Base-by-base conservation (phyloP, 2,113 vertebrate genomes). In the Casuarius casuarius region DNA sequence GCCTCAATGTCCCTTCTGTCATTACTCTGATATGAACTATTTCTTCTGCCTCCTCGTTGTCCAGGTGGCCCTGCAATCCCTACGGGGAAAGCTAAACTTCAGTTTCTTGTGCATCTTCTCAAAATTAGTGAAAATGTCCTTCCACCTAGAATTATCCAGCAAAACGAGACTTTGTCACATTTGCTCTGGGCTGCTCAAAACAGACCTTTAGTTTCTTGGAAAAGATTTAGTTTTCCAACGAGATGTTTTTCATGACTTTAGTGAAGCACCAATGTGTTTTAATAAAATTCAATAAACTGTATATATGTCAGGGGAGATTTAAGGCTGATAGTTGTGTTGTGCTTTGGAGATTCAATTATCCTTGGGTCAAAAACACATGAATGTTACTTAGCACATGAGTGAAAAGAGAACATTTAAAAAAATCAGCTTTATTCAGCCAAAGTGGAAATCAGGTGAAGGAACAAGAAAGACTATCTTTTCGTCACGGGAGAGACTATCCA, bases 331-430 rank as follows among this genome's bases (percentile, higher is more conserved):
- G 54, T 42, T 59, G 48, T 10, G 38, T 0, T 73, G 77, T 63
- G 81, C 84, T 89, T 92, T 70, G 90, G 87, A 91, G 81, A 95
- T 91, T 91, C 81, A 46, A 77, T 95, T 94, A 77, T 33, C 63
- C 73, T 68, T 35, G 44, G 84, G 67, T 89, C 89, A 84, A 73
- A 77, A 66, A 93, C 90, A 77, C 49, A 67, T 58, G 76, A 68
- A 28, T 0, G 18, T 59, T 68, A 38, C 81, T 4, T 38, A 80
- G 67, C 0, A 4, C 33, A 54, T 0, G 2, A 72, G 44, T 25
- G 48, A 49, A 66, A 75, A 79, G 46, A 33, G 62, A 79, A 38
- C 51, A 31, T 23, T 59, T 31, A 40, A 38, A 73, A 49, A 58
- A n/a, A 25, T 0, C 40, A 42, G 10, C 25, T 88, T 85, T 52